These are phyloP conservation scores for Kuschelorhynchus macadamiae DNA, from an alignment of 2,888 invertebrate species.

Conservation along the genomic window DNA sequence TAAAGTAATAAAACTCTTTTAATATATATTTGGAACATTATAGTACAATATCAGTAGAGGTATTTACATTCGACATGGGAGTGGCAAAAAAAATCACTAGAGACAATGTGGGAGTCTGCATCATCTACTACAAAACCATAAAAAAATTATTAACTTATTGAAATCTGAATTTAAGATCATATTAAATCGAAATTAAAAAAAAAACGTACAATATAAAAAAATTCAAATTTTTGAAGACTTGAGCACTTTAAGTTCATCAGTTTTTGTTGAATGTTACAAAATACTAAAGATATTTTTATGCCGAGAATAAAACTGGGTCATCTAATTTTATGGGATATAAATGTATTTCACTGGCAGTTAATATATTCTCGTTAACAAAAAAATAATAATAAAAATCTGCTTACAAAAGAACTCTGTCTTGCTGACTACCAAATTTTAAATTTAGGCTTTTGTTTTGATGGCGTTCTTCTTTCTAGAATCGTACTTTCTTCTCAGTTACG, in stretches of 20 bases:
- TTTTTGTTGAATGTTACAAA: not conserved
- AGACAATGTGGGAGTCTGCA: not conserved
- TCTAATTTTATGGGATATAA: too few species aligned
- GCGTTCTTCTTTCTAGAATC: constrained; percentile 40
- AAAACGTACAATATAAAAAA: not conserved
- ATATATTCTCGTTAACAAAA: too few species aligned
- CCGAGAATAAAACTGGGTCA: too few species aligned
- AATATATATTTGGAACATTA: not conserved
- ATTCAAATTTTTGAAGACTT: not conserved
- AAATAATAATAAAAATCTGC: too few species aligned
- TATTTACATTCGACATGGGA: not conserved
- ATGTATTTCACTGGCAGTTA: too few species aligned
- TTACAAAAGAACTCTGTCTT: not conserved
- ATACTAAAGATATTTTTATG: too few species aligned
- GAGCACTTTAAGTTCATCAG: not conserved
- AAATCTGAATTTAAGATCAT: too few species aligned
- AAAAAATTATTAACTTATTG: too few species aligned
- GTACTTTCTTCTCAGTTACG: constrained; percentile 56
- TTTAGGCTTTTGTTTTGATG: too few species aligned
- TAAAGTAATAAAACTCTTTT: too few species aligned
- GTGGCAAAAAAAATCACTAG: not conserved
- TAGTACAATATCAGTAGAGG: not conserved
- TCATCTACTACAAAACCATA: not conserved
- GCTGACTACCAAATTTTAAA: constrained; percentile 1
- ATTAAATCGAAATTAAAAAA: too few species aligned